Conservation (phyloP, 2,888 invertebrate genomes). For the Synanthedon formicaeformis region DNA sequence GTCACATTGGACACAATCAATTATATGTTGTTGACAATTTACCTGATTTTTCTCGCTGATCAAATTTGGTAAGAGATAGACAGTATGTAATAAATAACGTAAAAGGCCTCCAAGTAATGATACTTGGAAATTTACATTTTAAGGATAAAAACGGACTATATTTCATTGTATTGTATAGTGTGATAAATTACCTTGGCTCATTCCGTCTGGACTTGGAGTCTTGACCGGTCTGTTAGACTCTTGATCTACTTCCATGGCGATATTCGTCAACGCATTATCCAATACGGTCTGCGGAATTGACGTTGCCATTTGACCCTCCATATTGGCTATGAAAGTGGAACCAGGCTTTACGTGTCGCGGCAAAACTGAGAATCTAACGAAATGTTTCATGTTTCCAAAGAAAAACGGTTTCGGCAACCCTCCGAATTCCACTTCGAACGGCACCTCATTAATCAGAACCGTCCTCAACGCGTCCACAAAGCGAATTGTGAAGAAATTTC, state of each 20-base stretch:
- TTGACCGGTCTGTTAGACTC: conserved; percentile 23
- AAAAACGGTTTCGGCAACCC: conserved; percentile 84
- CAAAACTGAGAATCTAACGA: conserved; percentile 82
- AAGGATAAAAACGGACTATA: no score
- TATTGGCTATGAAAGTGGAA: conserved; percentile 75
- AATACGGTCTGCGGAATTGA: conserved; percentile 14
- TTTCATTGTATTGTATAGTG: no score
- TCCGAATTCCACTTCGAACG: conserved; percentile 84
- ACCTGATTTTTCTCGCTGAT: no score
- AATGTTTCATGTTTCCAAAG: conserved; percentile 81
- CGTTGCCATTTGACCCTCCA: conserved; percentile 70
- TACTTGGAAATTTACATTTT: no score
- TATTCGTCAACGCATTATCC: conserved; percentile 15
- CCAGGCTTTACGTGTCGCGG: conserved; percentile 82
- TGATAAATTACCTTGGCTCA: conserved; percentile 40
- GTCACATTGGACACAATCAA: background rate
- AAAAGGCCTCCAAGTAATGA: no score
- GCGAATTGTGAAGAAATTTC: conserved; percentile 78
- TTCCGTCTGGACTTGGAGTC: conserved; percentile 49
- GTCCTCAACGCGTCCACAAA: conserved; percentile 84
- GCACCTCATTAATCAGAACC: conserved; percentile 82
- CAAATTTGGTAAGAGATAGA: no score
- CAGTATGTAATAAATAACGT: no score
- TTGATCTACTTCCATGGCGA: conserved; percentile 33
- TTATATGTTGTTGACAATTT: no score